Conservation (phyloP, 2,113 vertebrate species). For the Neodontobutis hainanensis region DNA sequence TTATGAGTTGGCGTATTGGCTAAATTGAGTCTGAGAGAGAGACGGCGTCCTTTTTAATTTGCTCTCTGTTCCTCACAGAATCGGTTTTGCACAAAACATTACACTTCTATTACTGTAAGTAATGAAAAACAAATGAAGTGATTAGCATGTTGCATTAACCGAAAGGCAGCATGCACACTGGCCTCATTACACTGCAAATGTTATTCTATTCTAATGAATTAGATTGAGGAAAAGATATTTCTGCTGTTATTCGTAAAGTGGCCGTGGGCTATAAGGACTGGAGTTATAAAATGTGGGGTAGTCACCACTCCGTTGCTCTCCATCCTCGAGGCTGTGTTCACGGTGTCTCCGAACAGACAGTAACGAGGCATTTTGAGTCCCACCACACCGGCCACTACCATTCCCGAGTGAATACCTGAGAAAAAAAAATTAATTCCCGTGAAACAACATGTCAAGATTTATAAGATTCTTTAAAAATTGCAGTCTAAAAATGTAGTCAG, state of each 20-base stretch:
- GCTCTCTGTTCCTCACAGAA: constrained; percentile 11
- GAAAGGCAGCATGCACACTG: constrained; percentile 22
- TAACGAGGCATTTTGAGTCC: constrained; percentile 81
- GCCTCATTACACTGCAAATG: constrained; percentile 33
- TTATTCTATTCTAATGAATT: constrained; percentile 12
- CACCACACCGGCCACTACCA: constrained; percentile 78
- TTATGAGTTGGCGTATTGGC: neutral
- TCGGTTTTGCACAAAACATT: constrained; percentile 19
- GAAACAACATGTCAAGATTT: too few species aligned
- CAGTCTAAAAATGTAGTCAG: too few species aligned
- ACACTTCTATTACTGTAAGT: constrained; percentile 29
- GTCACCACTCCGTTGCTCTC: constrained; percentile 79
- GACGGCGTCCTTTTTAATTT: constrained; percentile 5
- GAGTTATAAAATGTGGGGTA: constrained; percentile 16
- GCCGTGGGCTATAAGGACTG: neutral
- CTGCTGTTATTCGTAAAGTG: too few species aligned
- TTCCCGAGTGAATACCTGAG: constrained; percentile 75
- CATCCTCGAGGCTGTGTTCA: constrained; percentile 80
- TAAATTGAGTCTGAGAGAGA: constrained; percentile 19
- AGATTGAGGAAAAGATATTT: too few species aligned
- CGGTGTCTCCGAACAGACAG: constrained; percentile 75
- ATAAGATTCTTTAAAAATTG: too few species aligned
- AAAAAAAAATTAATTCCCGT: neutral
- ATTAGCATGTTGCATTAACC: constrained; percentile 45
- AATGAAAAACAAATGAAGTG: constrained; percentile 51